Conservation (phyloP, 2,113 vertebrate genomes). For the Callionymus lyra region DNA sequence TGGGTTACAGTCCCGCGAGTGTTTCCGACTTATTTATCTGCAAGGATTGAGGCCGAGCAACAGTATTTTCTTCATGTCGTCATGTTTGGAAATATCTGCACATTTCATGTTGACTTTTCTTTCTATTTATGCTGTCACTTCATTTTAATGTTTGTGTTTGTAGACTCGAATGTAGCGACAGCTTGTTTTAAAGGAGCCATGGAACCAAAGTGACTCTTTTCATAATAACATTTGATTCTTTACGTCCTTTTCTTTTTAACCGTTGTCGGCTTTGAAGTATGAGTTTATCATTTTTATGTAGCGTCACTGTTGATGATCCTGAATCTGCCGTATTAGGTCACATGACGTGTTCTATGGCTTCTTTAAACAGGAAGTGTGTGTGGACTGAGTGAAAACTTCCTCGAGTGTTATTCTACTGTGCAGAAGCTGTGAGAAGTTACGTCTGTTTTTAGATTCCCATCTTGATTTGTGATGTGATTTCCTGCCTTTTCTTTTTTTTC, state of each 20-base stretch:
- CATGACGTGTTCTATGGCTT: slow-evolving; percentile 4
- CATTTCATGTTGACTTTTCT: slow-evolving; percentile 34
- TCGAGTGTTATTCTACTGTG: slow-evolving; percentile 49
- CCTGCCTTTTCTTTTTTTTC: slow-evolving; percentile 28
- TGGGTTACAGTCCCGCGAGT: slow-evolving; percentile 16
- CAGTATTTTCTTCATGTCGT: slow-evolving; percentile 27
- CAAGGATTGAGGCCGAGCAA: slow-evolving; percentile 1
- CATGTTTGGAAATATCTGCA: slow-evolving; percentile 26
- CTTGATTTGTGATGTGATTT: slow-evolving; percentile 37
- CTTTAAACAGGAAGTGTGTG: slow-evolving; percentile 16
- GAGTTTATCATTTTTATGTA: slow-evolving; percentile 1
- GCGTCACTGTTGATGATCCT: no score
- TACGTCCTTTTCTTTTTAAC: slow-evolving; percentile 18
- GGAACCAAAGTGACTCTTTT: no score
- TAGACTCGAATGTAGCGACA: no score
- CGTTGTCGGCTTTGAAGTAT: slow-evolving; percentile 28
- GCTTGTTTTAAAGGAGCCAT: no score
- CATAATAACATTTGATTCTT: no score
- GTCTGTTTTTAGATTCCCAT: slow-evolving; percentile 50
- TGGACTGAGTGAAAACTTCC: slow-evolving; percentile 25
- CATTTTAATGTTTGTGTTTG: slow-evolving; percentile 28
- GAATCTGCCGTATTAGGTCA: no score
- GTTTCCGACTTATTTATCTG: slow-evolving; percentile 13
- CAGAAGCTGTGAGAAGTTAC: slow-evolving; percentile 63
- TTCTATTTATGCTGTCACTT: slow-evolving; percentile 55